Evolutionary conservation across 2,888 invertebrate species (phyloP), one percentile per base, ranked within the genome.

Genomic region (Eugnorisma glareosa): DNA sequence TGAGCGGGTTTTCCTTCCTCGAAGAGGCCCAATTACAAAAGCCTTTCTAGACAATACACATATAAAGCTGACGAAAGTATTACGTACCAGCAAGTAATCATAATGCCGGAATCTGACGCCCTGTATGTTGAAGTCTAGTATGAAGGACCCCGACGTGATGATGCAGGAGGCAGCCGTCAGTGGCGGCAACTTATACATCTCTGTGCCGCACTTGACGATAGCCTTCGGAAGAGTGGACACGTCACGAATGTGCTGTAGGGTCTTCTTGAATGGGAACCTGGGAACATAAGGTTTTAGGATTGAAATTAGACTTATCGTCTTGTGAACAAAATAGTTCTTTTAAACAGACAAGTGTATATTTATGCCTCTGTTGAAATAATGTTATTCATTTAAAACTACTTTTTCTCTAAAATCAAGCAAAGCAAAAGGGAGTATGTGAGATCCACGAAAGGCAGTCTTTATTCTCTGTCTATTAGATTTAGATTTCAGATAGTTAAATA

Each of bases 201-300:
- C 93, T 11, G 94, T 92, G 3, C 96, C 96, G 67, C 96, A 96
- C 83, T 96, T 96, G n/a, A 96, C 96, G 13, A 95, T 94, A 2
- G 96, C 96, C 79, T 96, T 96, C 0, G 96, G 96, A 2, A 96
- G 83, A 0, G 94, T 91, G 0, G 94, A 90, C 4, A 96, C 93
- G 83, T 96, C 96, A 0, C 96, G 91, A 0, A 93, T 87, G 73
- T 95, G 95, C 77, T 96, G 96, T 0, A 96, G 81, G 67, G 85
- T 92, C 89, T 96, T 96, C 87, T 96, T 96, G 87, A 96, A 96
- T 0, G 96, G 96, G 72, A 96, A 96, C 81, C 96, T 96, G 85
- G 1, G 78, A 74, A 59, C 5, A 31, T 35, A 76, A 35, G 4
- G 18, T 35, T 54, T 64, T 43, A 64, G 31, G 11, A 5, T 13